phyloP scores from a whole-genome alignment of 2,113 vertebrate genomes.

The Rhinogobius similis region DNA sequence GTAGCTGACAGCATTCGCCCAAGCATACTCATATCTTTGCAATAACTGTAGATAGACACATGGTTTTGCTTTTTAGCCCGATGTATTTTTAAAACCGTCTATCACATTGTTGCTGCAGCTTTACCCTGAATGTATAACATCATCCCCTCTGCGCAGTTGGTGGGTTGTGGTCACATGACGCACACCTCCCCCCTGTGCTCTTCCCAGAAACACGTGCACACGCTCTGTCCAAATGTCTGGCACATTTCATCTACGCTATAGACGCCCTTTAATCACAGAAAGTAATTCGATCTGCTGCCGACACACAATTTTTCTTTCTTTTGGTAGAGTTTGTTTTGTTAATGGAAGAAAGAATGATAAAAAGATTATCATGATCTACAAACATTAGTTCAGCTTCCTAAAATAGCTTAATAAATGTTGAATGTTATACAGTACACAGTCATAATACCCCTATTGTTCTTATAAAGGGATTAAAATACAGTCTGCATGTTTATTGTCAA shows the following conservation, averaged over 20 bases:
- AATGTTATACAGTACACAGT: conserved; percentile 6
- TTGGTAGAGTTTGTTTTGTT: neutral
- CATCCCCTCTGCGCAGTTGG: conserved; percentile 31
- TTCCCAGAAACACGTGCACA: conserved; percentile 52
- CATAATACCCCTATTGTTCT: conserved; percentile 9
- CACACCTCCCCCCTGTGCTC: neutral
- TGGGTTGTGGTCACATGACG: conserved; percentile 42
- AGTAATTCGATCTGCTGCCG: neutral
- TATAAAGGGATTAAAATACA: conserved; percentile 34
- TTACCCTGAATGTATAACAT: conserved; percentile 16
- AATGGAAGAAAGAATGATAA: neutral
- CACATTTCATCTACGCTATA: neutral
- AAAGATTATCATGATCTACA: neutral
- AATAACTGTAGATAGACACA: neutral
- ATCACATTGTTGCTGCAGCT: conserved; percentile 27
- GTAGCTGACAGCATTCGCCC: too few species aligned
- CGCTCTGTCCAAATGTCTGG: conserved; percentile 12
- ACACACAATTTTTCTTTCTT: neutral
- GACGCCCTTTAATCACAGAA: conserved; percentile 36
- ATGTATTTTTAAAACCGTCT: neutral
- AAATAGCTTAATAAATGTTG: neutral
- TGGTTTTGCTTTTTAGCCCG: neutral
- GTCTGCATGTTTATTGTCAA: conserved; percentile 5
- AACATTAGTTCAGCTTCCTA: neutral
- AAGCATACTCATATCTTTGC: neutral